phyloP scores from a whole-genome alignment of 2,113 vertebrate species.

The Bagarius yarrelli region DNA sequence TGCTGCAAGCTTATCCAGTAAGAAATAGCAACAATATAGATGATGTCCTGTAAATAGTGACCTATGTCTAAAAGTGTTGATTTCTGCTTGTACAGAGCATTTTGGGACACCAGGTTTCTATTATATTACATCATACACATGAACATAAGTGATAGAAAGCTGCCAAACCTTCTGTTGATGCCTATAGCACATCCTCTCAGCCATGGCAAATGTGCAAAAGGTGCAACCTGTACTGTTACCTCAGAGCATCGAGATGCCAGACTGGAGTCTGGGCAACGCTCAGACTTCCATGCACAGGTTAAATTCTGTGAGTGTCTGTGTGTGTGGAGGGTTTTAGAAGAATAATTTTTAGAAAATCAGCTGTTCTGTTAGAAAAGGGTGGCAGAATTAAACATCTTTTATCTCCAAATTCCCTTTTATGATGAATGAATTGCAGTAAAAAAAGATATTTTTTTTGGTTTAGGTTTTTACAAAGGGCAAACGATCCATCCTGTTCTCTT shows the following conservation, averaged over 20 bases:
- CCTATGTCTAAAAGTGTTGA: too few relatives aligned
- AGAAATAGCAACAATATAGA: too few relatives aligned
- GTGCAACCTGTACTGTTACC: background rate
- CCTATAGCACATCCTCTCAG: background rate
- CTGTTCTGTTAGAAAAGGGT: background rate
- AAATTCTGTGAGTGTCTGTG: background rate
- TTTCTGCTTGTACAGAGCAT: too few relatives aligned
- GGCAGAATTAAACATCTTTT: background rate
- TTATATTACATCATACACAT: background rate
- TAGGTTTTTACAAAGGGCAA: conserved; percentile 7
- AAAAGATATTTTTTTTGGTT: background rate
- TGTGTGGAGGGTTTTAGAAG: background rate
- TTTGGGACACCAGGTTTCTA: background rate
- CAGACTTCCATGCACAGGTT: background rate
- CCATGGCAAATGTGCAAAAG: background rate
- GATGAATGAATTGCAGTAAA: background rate
- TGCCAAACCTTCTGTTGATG: background rate
- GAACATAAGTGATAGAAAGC: background rate
- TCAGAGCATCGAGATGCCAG: background rate
- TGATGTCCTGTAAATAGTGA: too few relatives aligned
- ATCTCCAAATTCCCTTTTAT: background rate
- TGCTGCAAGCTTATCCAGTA: too few relatives aligned
- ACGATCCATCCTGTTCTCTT: conserved; percentile 18
- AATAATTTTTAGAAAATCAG: background rate
- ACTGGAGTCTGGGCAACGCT: conserved; percentile 1